Evolutionary conservation across 2,797 vertebrate genomes (phyloP).

Genomic region (Coendou prehensilis): DNA sequence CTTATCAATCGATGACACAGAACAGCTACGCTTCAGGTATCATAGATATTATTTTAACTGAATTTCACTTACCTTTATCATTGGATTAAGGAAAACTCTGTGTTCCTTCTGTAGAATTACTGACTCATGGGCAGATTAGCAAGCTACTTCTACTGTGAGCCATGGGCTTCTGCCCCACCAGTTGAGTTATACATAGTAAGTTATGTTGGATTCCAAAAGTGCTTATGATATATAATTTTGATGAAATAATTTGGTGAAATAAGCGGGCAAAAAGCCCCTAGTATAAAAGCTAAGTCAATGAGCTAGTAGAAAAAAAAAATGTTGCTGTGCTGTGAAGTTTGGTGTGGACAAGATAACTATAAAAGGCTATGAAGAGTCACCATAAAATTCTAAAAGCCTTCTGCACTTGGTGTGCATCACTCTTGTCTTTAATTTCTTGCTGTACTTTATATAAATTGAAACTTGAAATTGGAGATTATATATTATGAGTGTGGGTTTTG

Average conservation of each 20-base stretch:
- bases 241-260: neutral
- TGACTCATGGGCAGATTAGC: neutral
- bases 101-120: neutral
- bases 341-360: neutral
- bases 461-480: conserved; percentile 48
- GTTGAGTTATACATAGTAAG: neutral
- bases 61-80: neutral
- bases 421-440: conserved; percentile 12
- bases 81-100: neutral
- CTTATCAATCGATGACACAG: neutral
- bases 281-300: conserved; percentile 1
- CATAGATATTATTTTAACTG: neutral
- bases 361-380: conserved; percentile 9
- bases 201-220: neutral
- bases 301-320: conserved; percentile 56
- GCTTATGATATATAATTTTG: conserved; percentile 5
- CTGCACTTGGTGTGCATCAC: neutral
- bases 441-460: conserved; percentile 29
- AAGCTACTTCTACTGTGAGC: neutral
- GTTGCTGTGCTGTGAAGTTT: neutral
- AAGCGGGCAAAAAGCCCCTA: neutral
- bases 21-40: neutral
- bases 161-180: neutral
- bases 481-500: neutral
- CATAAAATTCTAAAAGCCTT: neutral